A percentile compares a stretch with the other conserved stretches of the same genome.
phyloP scores from a whole-genome alignment of 2,888 invertebrate species.

The Cerastoderma edule region DNA sequence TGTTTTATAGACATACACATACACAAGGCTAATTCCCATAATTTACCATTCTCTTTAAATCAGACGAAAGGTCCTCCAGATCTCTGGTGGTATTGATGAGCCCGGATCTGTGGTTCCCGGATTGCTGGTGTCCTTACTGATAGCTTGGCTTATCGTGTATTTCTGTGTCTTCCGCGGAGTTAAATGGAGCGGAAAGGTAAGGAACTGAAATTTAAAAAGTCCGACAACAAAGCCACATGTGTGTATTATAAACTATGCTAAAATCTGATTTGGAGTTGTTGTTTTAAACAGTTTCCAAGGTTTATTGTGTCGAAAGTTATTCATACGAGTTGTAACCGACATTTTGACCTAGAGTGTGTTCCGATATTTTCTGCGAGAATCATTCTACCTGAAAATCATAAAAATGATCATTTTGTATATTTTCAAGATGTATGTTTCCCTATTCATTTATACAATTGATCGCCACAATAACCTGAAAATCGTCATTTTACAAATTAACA shows the following conservation, averaged over 20 bases:
- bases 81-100: conserved; percentile 94
- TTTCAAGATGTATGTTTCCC: too few relatives aligned
- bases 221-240: neutral
- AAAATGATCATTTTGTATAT: too few relatives aligned
- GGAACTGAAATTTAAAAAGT: neutral
- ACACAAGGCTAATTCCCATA: neutral
- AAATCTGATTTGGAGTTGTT: neutral
- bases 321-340: neutral
- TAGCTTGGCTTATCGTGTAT: conserved; percentile 22
- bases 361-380: neutral
- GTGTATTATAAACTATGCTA: too few relatives aligned
- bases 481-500: too few relatives aligned
- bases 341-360: neutral
- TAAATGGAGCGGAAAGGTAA: conserved; percentile 8
- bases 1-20: neutral
- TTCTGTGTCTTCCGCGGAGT: conserved; percentile 21
- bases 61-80: conserved; percentile 96
- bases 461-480: too few relatives aligned
- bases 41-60: conserved; percentile 56
- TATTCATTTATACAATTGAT: too few relatives aligned
- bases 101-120: conserved; percentile 96
- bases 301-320: neutral
- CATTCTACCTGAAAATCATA: too few relatives aligned
- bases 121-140: conserved; percentile 91
- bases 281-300: neutral